These are phyloP conservation scores for Clunio marinus DNA, from an alignment of 2,888 invertebrate species.

Conservation along the genomic window DNA sequence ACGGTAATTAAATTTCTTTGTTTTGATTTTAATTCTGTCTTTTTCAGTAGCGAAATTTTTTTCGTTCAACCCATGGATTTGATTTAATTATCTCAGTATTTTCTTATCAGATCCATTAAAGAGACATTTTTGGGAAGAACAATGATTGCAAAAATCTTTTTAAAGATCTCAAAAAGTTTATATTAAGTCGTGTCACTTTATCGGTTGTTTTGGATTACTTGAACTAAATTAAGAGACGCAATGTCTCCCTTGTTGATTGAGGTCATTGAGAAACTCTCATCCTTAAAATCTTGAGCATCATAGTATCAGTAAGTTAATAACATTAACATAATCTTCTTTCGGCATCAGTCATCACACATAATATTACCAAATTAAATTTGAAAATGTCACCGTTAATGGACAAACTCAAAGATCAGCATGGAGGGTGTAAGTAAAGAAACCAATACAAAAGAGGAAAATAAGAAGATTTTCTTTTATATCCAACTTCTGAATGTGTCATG, in stretches of 20 bases:
- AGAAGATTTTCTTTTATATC: too few species aligned
- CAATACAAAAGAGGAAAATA: too few species aligned
- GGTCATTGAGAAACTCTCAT: too few species aligned
- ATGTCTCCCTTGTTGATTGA: neutral
- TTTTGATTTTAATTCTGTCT: neutral
- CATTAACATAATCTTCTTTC: neutral
- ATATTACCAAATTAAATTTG: neutral
- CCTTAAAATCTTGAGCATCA: neutral
- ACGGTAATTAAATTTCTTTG: neutral
- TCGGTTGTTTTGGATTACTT: neutral
- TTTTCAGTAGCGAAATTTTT: neutral
- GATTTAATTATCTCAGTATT: neutral
- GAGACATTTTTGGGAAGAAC: neutral
- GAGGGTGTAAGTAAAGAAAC: too few species aligned
- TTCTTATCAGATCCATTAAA: constrained; percentile 3
- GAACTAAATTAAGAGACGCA: too few species aligned
- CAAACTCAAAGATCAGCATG: too few species aligned
- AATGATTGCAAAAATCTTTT: neutral
- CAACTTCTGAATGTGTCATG: too few species aligned
- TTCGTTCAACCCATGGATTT: neutral
- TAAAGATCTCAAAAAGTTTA: neutral
- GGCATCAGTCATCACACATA: neutral
- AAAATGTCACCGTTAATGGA: neutral
- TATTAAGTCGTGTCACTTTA: neutral
- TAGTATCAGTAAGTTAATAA: neutral